Percentiles rank a stretch among this genome's conserved stretches.
These are phyloP conservation scores for Dicrostonyx torquatus DNA, from an alignment of 2,797 vertebrate genomes.

Conservation along the genomic window DNA sequence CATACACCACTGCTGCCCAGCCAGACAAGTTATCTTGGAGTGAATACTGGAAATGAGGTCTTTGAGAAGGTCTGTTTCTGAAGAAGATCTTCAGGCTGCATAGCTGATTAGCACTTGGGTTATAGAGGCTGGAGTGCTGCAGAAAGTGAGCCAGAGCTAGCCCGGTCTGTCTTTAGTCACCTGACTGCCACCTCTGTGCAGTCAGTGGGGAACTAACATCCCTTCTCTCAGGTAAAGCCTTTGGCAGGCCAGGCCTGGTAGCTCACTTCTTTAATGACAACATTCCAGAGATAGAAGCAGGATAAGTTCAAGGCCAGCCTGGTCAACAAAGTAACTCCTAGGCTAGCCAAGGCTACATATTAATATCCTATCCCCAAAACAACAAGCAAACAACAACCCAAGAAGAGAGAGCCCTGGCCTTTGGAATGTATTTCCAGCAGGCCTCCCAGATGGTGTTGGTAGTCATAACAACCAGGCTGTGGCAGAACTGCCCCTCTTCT, in stretches of 20 bases:
- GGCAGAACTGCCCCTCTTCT: neutral
- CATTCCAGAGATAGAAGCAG: too few species aligned
- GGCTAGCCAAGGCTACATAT: neutral
- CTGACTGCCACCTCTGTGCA: neutral
- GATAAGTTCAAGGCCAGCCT: neutral
- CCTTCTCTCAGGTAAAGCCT: neutral
- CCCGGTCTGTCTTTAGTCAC: neutral
- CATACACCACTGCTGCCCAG: too few species aligned
- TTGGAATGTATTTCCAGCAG: neutral
- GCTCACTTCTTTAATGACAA: neutral
- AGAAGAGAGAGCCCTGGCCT: neutral
- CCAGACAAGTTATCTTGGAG: neutral
- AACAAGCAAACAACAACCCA: neutral
- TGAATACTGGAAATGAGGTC: neutral
- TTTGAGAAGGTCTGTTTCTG: neutral
- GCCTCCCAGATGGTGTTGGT: neutral
- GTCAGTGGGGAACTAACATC: neutral
- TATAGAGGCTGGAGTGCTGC: neutral
- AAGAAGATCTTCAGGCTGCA: neutral
- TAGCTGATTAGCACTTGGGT: neutral
- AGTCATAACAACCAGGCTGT: neutral
- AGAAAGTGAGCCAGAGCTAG: neutral
- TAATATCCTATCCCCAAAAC: neutral
- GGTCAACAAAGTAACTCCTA: neutral
- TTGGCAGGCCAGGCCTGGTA: neutral